Evolutionary conservation across 2,797 vertebrate genomes (phyloP).

Genomic region (Pterois miles): DNA sequence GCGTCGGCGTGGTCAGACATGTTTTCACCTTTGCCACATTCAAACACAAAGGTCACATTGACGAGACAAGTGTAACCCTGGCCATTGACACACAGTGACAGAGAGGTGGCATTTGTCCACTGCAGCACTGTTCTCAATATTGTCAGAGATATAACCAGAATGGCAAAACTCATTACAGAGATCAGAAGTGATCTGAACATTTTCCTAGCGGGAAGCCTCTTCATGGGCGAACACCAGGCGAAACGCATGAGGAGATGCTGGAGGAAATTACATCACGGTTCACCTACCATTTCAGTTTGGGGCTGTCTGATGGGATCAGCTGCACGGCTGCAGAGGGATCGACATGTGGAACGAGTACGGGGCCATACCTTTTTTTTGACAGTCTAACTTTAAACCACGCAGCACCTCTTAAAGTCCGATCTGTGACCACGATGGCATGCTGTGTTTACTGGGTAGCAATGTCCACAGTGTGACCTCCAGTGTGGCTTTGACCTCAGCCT

Average conservation of each 20-base stretch:
- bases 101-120: slow-evolving; percentile 58
- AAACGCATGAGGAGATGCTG: slow-evolving; percentile 56
- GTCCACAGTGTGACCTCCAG: slow-evolving; percentile 38
- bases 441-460: slow-evolving; percentile 44
- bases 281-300: slow-evolving; percentile 64
- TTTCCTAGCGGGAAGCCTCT: slow-evolving; percentile 67
- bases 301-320: slow-evolving; percentile 72
- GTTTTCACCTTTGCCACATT: slow-evolving; percentile 33
- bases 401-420: slow-evolving; percentile 53
- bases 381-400: slow-evolving; percentile 54
- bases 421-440: slow-evolving; percentile 46
- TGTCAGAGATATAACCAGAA: slow-evolving; percentile 55
- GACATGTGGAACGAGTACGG: slow-evolving; percentile 27
- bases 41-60: slow-evolving; percentile 57
- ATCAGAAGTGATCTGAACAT: slow-evolving; percentile 70
- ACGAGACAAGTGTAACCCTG: slow-evolving; percentile 43
- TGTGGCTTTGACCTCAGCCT: slow-evolving; percentile 57
- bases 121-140: slow-evolving; percentile 52
- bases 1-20: background rate
- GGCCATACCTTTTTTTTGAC: slow-evolving; percentile 35
- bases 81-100: slow-evolving; percentile 36
- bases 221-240: slow-evolving; percentile 46
- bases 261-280: slow-evolving; percentile 72
- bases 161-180: slow-evolving; percentile 72
- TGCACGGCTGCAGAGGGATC: slow-evolving; percentile 49